These are phyloP conservation scores for Mythimna lalbum DNA, from an alignment of 2,888 invertebrate species.

Conservation along the genomic window DNA sequence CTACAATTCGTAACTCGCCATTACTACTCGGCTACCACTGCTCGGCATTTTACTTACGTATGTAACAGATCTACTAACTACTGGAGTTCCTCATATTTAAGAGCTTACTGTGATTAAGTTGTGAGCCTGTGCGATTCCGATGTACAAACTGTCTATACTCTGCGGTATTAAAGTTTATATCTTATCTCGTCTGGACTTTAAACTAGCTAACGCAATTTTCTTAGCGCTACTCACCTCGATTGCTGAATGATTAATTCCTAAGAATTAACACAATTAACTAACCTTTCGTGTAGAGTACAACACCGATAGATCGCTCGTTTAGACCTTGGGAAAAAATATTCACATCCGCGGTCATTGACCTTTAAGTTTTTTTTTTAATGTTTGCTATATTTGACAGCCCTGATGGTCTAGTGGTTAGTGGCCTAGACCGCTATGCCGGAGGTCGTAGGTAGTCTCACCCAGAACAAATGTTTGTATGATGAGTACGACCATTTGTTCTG, in stretches of 20 bases:
- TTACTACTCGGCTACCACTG: too few relatives aligned
- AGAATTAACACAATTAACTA: not conserved
- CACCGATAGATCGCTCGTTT: not conserved
- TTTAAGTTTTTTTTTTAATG: not conserved
- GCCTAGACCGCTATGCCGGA: too few relatives aligned
- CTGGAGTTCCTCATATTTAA: not conserved
- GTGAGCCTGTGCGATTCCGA: not conserved
- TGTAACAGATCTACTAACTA: too few relatives aligned
- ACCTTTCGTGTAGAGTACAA: not conserved
- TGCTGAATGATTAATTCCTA: not conserved
- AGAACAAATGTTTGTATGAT: too few relatives aligned
- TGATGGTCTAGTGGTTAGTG: too few relatives aligned
- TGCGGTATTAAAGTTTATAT: not conserved
- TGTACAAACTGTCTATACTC: not conserved
- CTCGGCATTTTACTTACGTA: too few relatives aligned
- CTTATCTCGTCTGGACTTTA: constrained; percentile 3
- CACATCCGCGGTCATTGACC: constrained; percentile 4
- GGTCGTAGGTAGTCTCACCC: too few relatives aligned
- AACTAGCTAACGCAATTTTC: not conserved
- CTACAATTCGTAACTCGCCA: too few relatives aligned
- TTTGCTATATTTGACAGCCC: not conserved
- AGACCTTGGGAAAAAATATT: constrained; percentile 16
- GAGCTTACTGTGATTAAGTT: not conserved
- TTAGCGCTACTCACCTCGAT: not conserved
- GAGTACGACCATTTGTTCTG: too few relatives aligned